phyloP scores from a whole-genome alignment of 2,113 vertebrate genomes.

The Eolophus roseicapilla region DNA sequence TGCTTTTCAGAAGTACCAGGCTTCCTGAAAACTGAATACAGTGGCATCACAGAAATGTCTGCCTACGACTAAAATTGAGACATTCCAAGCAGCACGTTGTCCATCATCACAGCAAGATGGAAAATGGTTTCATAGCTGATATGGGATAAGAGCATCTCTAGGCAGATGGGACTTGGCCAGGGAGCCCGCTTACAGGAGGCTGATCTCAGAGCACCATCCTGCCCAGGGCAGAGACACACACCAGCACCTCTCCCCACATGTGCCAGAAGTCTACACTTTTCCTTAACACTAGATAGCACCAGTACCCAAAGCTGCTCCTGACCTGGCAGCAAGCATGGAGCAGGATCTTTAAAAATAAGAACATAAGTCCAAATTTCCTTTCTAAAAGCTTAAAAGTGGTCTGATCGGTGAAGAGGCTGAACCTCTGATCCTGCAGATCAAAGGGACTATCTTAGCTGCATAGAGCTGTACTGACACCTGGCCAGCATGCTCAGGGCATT shows the following conservation, averaged over 20 bases:
- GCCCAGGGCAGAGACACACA: accelerated
- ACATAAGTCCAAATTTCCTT: not conserved
- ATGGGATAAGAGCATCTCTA: not conserved
- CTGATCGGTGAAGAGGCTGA: accelerated
- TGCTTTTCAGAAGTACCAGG: not conserved
- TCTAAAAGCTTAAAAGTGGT: not conserved
- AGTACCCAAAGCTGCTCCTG: not conserved
- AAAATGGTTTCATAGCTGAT: not conserved
- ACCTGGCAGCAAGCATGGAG: not conserved
- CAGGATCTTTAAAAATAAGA: not conserved
- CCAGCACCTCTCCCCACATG: not conserved
- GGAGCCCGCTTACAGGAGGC: not conserved
- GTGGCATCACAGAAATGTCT: not conserved
- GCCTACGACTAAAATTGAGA: not conserved
- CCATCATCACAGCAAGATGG: not conserved
- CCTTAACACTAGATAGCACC: not conserved
- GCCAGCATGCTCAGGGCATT: not conserved
- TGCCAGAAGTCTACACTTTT: not conserved
- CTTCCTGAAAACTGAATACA: not conserved
- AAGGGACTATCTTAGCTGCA: not conserved
- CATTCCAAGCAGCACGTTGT: not conserved
- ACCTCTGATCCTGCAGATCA: not conserved
- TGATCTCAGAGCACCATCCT: not conserved
- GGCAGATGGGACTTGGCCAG: not conserved
- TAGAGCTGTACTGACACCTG: not conserved